A percentile compares a stretch with the other conserved stretches of the same genome.
phyloP scores from a whole-genome alignment of 2,113 vertebrate species.

The Micronycteris hirsuta region DNA sequence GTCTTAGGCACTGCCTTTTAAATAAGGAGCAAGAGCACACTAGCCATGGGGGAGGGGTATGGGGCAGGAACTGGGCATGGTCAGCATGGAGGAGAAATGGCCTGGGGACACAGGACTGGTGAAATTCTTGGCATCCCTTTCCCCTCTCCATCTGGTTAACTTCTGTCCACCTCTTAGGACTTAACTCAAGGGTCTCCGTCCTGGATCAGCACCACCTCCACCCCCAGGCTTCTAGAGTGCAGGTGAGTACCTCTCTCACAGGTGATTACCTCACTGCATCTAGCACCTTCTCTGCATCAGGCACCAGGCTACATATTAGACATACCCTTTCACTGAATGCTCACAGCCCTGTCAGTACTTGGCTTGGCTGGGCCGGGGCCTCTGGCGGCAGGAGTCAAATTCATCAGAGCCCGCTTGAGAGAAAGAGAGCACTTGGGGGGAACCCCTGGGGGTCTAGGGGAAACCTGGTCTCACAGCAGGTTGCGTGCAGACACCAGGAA shows the following conservation, averaged over 20 bases:
- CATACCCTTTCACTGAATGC: not conserved
- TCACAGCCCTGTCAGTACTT: not conserved
- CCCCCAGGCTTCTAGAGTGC: not conserved
- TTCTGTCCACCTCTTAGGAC: not conserved
- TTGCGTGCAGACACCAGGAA: too few relatives aligned
- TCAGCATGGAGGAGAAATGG: not conserved
- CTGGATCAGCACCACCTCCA: not conserved
- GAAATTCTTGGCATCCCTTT: not conserved
- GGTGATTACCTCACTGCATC: not conserved
- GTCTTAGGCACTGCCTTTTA: not conserved
- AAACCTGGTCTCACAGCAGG: not conserved
- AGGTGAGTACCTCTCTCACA: not conserved
- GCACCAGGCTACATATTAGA: not conserved
- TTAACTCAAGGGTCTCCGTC: not conserved
- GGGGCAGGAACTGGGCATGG: not conserved
- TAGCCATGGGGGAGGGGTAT: accelerated
- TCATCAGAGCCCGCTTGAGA: not conserved
- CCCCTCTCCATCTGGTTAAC: not conserved
- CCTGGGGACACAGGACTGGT: not conserved
- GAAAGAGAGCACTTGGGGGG: not conserved
- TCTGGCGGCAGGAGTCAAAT: not conserved
- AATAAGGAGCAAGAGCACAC: not conserved
- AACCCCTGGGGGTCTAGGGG: not conserved
- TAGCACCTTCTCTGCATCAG: not conserved
- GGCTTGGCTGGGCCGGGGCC: not conserved